Base-by-base conservation (phyloP, 2,888 invertebrate genomes). In the Eupithecia centaureata region DNA sequence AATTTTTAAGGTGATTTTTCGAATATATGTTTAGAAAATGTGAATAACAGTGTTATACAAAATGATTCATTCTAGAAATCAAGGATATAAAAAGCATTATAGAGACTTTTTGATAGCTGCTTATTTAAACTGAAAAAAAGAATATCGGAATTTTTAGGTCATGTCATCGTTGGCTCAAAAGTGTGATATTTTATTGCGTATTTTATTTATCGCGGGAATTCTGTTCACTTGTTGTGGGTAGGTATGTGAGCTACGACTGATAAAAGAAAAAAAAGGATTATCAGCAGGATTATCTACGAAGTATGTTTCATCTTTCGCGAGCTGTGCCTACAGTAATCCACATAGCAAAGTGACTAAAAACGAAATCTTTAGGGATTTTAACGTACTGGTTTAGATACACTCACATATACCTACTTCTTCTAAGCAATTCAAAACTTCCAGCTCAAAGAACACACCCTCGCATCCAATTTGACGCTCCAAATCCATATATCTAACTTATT, bases 401-500 rank as follows among this genome's bases (percentile, higher is more conserved):
- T n/a, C n/a, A n/a, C n/a, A n/a, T n/a, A n/a, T n/a, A n/a, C n/a
- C n/a, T n/a, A n/a, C n/a, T n/a, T n/a, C n/a, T n/a, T n/a, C n/a
- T n/a, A n/a, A 51, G 25, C 22, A 52, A 13, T 52, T 52, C 27
- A 27, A 27, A 27, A 15, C 52, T n/a, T n/a, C n/a, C 52, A 27
- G 13, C 13, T 52, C 27, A 27, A 15, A 27, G 27, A 51, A 27
- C 27, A 52, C 52, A 27, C 57, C 61, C 61, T 35, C 25, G 35
- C 18, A 27, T 63, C 42, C 38, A 59, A 27, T 12, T 67, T 68
- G 57, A 51, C 64, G 56, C 66, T 65, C 42, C 27, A 59, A 71
- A 68, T 65, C 68, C 59, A 65, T 66, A 59, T 67, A 27, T 64
- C 60, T 61, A 65, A 68, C 60, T 61, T 73, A 68, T 71, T 71